phyloP scores from a whole-genome alignment of 2,888 invertebrate genomes.

The Nasonia oneida region DNA sequence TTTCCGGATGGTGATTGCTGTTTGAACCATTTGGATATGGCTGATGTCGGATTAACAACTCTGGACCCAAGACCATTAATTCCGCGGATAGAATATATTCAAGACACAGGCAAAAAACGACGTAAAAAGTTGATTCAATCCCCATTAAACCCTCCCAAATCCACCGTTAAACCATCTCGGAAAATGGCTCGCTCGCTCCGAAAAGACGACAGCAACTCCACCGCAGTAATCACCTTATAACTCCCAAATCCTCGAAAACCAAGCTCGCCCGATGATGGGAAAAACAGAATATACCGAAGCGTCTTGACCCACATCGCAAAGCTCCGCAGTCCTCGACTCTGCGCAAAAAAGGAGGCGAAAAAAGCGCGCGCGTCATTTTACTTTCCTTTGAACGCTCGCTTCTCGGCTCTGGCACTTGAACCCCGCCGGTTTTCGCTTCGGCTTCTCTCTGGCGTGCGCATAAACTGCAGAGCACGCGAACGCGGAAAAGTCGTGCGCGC shows the following conservation, averaged over 20 bases:
- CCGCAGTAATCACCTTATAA: background rate
- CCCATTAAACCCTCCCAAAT: too few species aligned
- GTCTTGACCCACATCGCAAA: slow-evolving; percentile 2
- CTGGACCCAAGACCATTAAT: background rate
- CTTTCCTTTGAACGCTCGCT: background rate
- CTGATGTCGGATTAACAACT: background rate
- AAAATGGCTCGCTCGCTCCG: too few species aligned
- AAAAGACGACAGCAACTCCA: too few species aligned
- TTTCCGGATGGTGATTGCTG: too few species aligned
- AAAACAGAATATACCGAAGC: background rate
- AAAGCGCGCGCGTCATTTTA: slow-evolving; percentile 1
- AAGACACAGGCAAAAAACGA: background rate
- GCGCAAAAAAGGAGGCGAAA: background rate
- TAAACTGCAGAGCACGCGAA: background rate
- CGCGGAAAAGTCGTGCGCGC: slow-evolving; percentile 4
- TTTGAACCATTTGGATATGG: background rate
- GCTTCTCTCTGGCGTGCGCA: too few species aligned
- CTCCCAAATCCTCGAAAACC: background rate
- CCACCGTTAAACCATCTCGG: too few species aligned
- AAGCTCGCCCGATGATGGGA: background rate
- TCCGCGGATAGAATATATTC: background rate
- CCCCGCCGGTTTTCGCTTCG: background rate
- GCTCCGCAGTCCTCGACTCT: background rate
- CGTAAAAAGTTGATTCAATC: too few species aligned
- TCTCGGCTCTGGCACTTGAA: background rate